phyloP scores from a whole-genome alignment of 2,888 invertebrate species.

The Scaptomyza polygonia region DNA sequence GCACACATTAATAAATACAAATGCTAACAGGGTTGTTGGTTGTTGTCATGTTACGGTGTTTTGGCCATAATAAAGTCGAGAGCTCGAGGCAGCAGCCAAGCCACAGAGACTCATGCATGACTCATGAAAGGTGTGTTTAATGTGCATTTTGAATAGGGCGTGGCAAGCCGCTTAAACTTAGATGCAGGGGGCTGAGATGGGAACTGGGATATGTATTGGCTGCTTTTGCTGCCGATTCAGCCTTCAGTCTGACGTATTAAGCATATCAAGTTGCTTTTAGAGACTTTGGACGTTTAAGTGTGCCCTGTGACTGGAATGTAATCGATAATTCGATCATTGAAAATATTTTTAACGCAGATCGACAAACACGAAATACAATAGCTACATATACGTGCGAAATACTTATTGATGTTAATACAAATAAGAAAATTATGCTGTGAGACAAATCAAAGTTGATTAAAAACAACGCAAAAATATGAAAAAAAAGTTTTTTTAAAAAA shows the following conservation, averaged over 20 bases:
- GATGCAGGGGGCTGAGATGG: conserved; percentile 8
- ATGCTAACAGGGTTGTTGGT: conserved; percentile 57
- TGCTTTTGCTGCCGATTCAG: conserved; percentile 4
- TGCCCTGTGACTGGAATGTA: too few relatives aligned
- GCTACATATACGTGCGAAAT: too few relatives aligned
- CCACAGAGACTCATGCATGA: conserved; percentile 60
- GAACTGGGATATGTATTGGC: conserved; percentile 1
- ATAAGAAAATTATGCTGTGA: too few relatives aligned
- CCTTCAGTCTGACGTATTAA: conserved; percentile 6
- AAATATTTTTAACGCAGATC: too few relatives aligned
- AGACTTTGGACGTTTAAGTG: conserved; percentile 25
- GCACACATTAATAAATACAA: conserved; percentile 10
- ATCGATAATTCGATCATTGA: too few relatives aligned
- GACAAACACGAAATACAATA: too few relatives aligned
- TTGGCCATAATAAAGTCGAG: conserved; percentile 71
- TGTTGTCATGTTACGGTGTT: conserved; percentile 48
- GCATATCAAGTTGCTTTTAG: conserved; percentile 33
- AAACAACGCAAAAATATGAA: too few relatives aligned
- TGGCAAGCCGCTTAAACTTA: conserved; percentile 9
- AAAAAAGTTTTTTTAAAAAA: too few relatives aligned
- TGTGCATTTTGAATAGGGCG: conserved; percentile 53
- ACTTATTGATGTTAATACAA: too few relatives aligned
- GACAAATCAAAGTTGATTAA: too few relatives aligned
- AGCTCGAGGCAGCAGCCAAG: conserved; percentile 57
- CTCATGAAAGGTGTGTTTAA: conserved; percentile 77